These are phyloP conservation scores for Limosa lapponica DNA, from an alignment of 2,797 vertebrate species.

Conservation along the genomic window DNA sequence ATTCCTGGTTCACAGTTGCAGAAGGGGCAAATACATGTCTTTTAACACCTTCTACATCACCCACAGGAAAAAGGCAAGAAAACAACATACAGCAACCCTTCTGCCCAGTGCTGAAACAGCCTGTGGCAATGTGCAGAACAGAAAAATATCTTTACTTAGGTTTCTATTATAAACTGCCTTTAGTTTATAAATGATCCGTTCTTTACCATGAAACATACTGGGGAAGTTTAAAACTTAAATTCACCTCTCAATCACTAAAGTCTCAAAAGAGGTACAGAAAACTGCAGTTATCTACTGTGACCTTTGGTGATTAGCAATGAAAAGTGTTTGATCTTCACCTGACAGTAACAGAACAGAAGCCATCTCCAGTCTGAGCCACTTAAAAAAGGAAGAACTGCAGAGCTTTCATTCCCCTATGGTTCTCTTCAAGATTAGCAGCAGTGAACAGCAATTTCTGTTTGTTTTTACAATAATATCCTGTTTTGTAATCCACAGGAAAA, in stretches of 20 bases:
- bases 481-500: constrained; percentile 71
- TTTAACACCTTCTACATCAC: constrained; percentile 5
- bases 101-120: constrained; percentile 1
- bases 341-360: constrained; percentile 12
- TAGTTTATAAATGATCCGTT: not conserved
- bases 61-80: not conserved
- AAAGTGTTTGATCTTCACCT: constrained; percentile 46
- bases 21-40: not conserved
- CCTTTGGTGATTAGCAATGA: not conserved
- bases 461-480: constrained; percentile 70
- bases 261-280: constrained; percentile 11
- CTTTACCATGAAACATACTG: not conserved
- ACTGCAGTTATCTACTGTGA: not conserved
- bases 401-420: constrained; percentile 13
- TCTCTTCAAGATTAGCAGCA: constrained; percentile 28
- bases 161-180: not conserved
- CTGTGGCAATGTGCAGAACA: not conserved
- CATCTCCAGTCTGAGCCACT: not conserved
- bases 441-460: constrained; percentile 45
- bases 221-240: not conserved
- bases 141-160: not conserved
- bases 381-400: not conserved
- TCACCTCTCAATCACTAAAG: not conserved
- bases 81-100: not conserved
- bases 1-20: not conserved